Evolutionary conservation across 2,888 invertebrate species (phyloP).

Genomic region (Chromoteleia sp.): DNA sequence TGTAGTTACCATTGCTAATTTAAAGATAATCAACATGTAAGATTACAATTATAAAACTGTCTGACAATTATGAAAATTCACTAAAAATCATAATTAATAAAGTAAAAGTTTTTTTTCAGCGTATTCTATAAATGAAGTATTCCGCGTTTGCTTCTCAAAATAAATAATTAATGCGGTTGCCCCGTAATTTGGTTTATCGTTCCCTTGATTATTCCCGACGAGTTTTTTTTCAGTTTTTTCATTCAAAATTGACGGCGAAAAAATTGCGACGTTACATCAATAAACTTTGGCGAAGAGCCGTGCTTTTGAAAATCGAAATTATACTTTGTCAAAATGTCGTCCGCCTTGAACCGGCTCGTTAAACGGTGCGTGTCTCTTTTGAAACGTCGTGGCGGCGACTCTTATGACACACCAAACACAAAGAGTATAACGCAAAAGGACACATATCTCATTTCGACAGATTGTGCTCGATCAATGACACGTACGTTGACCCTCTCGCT

Average conservation of each 20-base stretch:
- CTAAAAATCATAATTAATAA: too few species aligned
- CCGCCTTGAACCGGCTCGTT: slow-evolving; percentile 49
- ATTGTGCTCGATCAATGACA: slow-evolving; percentile 70
- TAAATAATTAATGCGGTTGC: slow-evolving; percentile 1
- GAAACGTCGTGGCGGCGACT: slow-evolving; percentile 25
- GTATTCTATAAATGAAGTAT: slow-evolving; percentile 8
- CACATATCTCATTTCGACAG: slow-evolving; percentile 67
- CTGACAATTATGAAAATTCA: too few species aligned
- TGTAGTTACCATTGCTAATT: too few species aligned
- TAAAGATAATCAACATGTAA: too few species aligned
- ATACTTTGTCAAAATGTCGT: slow-evolving; percentile 51
- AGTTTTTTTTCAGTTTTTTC: neutral
- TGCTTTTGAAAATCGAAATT: slow-evolving; percentile 41
- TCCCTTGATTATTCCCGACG: slow-evolving; percentile 1
- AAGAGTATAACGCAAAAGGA: slow-evolving; percentile 52
- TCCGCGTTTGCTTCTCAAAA: neutral
- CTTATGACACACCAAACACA: slow-evolving; percentile 38
- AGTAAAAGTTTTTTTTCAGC: too few species aligned
- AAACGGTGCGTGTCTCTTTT: slow-evolving; percentile 47
- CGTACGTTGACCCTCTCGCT: slow-evolving; percentile 64
- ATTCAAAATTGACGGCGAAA: slow-evolving; percentile 3
- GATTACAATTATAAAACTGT: too few species aligned
- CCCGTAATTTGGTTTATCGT: slow-evolving; percentile 2
- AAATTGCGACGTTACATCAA: slow-evolving; percentile 35
- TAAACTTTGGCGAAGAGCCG: slow-evolving; percentile 9